Base-by-base conservation (phyloP, 2,888 invertebrate species). In the Aleiodes leptofemur region DNA sequence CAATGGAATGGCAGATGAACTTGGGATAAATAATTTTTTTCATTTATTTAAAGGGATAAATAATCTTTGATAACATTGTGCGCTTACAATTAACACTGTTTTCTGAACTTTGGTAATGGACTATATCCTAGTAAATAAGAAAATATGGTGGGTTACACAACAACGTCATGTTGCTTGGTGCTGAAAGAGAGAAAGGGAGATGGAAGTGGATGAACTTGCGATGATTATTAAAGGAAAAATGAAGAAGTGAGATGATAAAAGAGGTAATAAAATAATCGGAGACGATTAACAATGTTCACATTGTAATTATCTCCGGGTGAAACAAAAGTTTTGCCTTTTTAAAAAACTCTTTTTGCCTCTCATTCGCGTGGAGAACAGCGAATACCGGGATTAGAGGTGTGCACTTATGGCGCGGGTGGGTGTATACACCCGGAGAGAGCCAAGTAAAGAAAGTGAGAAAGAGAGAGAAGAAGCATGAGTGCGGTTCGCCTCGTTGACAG, bases 271-370 rank as follows among this genome's bases (percentile, higher is more conserved):
- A 50, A 71, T 59, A 31, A 71, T 57, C 57, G 70, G 23, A 57
- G 70, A 38, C 70, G 57, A 68, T 68, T 68, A 68, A 68, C 51
- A 68, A 51, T 51, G 66, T 51, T 23, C 31, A n/a, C 13, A n/a
- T 7, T 51, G 29, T 0, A 23, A 23, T 23, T 53, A 7, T 14
- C 13, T 51, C 31, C 9, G 50, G 51, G 50, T 50, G n/a, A 50
- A 23, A 31, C 23, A 50, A 68, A 50, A 68, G 5, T 48, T 14
- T 43, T 64, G 16, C 61, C 64, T 14, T 16, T 14, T 11, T 23
- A 23, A 23, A 23, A 23, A 23, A 23, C 23, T 13, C 16, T 16
- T 14, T 43, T 64, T 43, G 3, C 16, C 14, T 9, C 55, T 16
- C 2, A 16, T 16, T 55, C 55, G 7, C 48, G 51, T 5, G 64